Percentiles rank a stretch among this genome's conserved stretches.
phyloP scores from a whole-genome alignment of 2,888 invertebrate genomes.

The Melipona bicolor region DNA sequence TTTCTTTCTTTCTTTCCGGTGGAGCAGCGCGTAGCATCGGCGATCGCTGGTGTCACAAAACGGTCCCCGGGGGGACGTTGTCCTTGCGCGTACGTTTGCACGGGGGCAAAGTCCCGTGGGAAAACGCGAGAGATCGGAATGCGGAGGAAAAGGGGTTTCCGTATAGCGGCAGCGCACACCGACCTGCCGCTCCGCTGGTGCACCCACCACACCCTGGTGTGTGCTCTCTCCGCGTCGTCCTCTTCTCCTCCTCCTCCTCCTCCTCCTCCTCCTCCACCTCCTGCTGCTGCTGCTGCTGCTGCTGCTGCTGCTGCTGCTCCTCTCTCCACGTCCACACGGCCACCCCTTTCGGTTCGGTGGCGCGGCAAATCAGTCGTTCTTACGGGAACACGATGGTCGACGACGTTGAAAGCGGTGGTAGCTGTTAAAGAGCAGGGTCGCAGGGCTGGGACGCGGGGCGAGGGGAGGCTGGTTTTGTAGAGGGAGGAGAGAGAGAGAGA shows the following conservation, averaged over 20 bases:
- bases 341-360: slow-evolving; percentile 69
- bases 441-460: slow-evolving; percentile 22
- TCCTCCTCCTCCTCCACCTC: too few species aligned
- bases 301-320: too few species aligned
- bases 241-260: background rate
- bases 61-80: slow-evolving; percentile 68
- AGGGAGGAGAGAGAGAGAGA: background rate
- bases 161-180: slow-evolving; percentile 34
- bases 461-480: slow-evolving; percentile 5
- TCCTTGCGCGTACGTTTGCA: slow-evolving; percentile 64
- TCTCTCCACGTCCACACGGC: slow-evolving; percentile 5
- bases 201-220: slow-evolving; percentile 42
- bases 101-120: slow-evolving; percentile 63
- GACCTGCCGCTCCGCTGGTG: slow-evolving; percentile 7
- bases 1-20: background rate
- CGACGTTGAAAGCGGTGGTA: slow-evolving; percentile 73
- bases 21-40: slow-evolving; percentile 40
- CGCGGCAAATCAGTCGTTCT: slow-evolving; percentile 75
- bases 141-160: slow-evolving; percentile 68
- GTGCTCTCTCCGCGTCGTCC: slow-evolving; percentile 39
- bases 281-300: too few species aligned
- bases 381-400: slow-evolving; percentile 74
- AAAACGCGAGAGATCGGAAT: slow-evolving; percentile 72
- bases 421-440: slow-evolving; percentile 73
- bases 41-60: slow-evolving; percentile 69